A percentile compares a stretch with the other conserved stretches of the same genome.
Evolutionary conservation across 2,797 vertebrate genomes (phyloP).

Genomic region (Orestias chungarensis): DNA sequence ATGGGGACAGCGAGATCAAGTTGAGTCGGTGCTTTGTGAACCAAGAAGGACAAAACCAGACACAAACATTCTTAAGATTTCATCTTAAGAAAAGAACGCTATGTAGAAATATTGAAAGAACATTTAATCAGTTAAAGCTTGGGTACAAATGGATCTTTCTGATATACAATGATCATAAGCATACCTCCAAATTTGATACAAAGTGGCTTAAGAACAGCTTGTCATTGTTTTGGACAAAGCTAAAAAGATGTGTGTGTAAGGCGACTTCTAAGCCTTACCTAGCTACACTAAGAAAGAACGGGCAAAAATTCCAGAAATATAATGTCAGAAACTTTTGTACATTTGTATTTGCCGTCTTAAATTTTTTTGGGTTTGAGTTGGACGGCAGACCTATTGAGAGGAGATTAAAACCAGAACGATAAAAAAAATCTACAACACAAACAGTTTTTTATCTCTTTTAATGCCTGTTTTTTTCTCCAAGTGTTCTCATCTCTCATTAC

Average conservation of each 20-base stretch:
- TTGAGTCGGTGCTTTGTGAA: background rate
- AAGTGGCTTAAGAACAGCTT: background rate
- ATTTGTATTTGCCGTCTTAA: background rate
- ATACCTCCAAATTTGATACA: background rate
- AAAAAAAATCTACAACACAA: background rate
- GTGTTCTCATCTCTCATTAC: slow-evolving; percentile 25
- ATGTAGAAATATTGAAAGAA: background rate
- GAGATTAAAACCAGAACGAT: background rate
- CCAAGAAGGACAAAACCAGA: no score
- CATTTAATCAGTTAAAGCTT: background rate
- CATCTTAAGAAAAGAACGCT: background rate
- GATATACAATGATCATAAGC: background rate
- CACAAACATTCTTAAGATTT: no score
- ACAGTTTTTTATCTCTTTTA: background rate
- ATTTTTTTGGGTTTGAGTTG: background rate
- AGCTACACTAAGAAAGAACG: background rate
- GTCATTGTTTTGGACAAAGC: background rate
- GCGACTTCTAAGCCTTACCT: background rate
- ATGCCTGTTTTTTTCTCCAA: background rate
- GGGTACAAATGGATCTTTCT: background rate
- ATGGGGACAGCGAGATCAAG: background rate
- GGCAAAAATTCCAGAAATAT: background rate
- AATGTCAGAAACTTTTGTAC: background rate
- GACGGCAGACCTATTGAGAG: background rate
- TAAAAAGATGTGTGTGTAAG: background rate